These are phyloP conservation scores for Anadara kagoshimensis DNA, from an alignment of 1,140 invertebrate species.

Conservation along the genomic window DNA sequence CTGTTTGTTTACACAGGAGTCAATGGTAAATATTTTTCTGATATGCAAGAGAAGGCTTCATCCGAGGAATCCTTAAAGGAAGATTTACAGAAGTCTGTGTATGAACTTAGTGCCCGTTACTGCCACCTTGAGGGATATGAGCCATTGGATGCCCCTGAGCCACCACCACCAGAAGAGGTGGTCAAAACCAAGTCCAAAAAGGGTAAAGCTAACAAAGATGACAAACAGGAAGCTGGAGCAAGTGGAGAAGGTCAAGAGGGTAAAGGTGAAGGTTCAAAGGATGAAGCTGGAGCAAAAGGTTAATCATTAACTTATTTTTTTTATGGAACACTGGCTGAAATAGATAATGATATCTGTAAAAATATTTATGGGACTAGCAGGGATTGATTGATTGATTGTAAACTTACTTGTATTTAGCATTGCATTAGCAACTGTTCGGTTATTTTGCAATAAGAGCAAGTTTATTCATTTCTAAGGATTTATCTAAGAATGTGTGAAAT, in stretches of 20 bases:
- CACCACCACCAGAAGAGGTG: slow-evolving; percentile 43
- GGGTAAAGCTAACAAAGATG: slow-evolving; percentile 4
- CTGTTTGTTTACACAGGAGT: slow-evolving; percentile 74
- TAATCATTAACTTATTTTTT: too few relatives aligned
- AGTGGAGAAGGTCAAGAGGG: slow-evolving; percentile 30
- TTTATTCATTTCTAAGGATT: too few relatives aligned
- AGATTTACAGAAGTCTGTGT: slow-evolving; percentile 84
- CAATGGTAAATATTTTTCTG: slow-evolving; percentile 87
- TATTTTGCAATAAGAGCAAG: too few relatives aligned
- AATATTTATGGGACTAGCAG: too few relatives aligned
- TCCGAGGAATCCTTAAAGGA: slow-evolving; percentile 80
- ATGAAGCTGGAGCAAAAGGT: neutral
- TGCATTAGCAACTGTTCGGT: too few relatives aligned
- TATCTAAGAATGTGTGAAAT: too few relatives aligned
- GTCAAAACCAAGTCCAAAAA: slow-evolving; percentile 23
- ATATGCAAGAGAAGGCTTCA: slow-evolving; percentile 80
- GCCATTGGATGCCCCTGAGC: slow-evolving; percentile 52
- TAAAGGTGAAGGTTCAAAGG: slow-evolving; percentile 37
- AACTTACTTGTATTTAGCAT: too few relatives aligned
- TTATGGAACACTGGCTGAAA: too few relatives aligned
- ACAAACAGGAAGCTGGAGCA: neutral
- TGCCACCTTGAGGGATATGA: slow-evolving; percentile 59
- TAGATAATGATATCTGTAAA: too few relatives aligned
- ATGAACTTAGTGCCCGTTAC: slow-evolving; percentile 81
- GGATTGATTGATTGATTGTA: too few relatives aligned